These are phyloP conservation scores for Poecilia wingei DNA, from an alignment of 2,797 vertebrate species.

Conservation along the genomic window DNA sequence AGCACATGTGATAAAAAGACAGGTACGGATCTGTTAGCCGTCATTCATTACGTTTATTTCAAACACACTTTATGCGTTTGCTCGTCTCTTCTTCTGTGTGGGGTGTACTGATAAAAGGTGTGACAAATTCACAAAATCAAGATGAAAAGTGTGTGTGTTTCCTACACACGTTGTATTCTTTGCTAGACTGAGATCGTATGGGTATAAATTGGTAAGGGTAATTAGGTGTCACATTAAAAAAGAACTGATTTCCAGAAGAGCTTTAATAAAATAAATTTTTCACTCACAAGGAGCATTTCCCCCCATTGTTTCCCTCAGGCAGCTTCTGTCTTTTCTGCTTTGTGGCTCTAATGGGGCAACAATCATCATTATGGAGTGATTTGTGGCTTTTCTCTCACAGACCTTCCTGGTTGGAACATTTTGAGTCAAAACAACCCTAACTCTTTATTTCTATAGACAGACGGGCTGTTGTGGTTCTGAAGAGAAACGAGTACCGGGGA, in stretches of 20 bases:
- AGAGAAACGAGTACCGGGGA: neutral
- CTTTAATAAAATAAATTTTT: constrained; percentile 47
- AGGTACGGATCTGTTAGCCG: constrained; percentile 14
- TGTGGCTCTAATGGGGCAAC: constrained; percentile 40
- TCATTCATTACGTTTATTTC: constrained; percentile 13
- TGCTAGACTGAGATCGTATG: constrained; percentile 29
- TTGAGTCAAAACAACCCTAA: constrained; percentile 44
- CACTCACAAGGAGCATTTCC: constrained; percentile 18
- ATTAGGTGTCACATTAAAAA: constrained; percentile 63
- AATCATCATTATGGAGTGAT: constrained; percentile 52
- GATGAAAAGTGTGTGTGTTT: constrained; percentile 18
- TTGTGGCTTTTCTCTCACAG: constrained; percentile 41
- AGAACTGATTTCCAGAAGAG: constrained; percentile 65
- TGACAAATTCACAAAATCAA: constrained; percentile 50
- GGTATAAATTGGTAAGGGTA: constrained; percentile 49
- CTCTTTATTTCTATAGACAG: constrained; percentile 24
- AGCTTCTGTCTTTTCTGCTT: constrained; percentile 34
- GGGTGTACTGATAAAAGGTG: constrained; percentile 34
- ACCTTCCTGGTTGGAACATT: constrained; percentile 32
- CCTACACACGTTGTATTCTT: constrained; percentile 37
- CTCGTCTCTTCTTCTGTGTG: constrained; percentile 12
- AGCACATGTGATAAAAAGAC: constrained; percentile 19
- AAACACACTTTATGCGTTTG: constrained; percentile 10
- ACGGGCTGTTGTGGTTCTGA: constrained; percentile 5
- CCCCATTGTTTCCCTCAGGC: constrained; percentile 11